A percentile compares a stretch with the other conserved stretches of the same genome.
Evolutionary conservation across 2,113 vertebrate genomes (phyloP).

Genomic region (Cathartes aura): DNA sequence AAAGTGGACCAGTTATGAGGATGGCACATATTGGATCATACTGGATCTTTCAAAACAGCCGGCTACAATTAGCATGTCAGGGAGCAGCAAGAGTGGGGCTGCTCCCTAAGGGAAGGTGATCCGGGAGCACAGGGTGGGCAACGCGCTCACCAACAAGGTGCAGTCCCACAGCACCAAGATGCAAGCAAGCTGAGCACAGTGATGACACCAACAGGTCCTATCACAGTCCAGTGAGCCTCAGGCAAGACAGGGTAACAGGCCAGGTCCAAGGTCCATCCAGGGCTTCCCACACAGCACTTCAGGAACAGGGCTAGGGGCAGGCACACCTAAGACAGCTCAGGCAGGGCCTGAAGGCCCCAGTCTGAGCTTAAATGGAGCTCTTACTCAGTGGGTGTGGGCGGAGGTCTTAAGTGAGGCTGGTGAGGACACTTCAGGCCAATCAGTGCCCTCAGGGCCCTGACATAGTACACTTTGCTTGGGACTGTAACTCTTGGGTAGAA

Average conservation of each 20-base stretch:
- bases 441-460: not conserved
- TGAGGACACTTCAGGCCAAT: not conserved
- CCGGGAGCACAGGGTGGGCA: not conserved
- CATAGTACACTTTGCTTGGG: too few species aligned
- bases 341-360: not conserved
- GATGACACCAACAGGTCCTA: not conserved
- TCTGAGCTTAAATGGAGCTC: not conserved
- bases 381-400: not conserved
- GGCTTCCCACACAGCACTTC: not conserved
- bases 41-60: not conserved
- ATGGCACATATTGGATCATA: not conserved
- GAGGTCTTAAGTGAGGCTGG: not conserved
- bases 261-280: not conserved
- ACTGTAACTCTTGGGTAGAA: not conserved
- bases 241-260: not conserved
- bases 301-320: not conserved
- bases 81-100: not conserved
- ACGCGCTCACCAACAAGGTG: fast-evolving
- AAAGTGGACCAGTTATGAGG: not conserved
- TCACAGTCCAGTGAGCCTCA: not conserved
- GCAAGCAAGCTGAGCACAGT: not conserved
- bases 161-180: not conserved
- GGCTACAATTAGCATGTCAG: fast-evolving
- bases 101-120: fast-evolving
- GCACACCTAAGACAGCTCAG: not conserved